phyloP scores from a whole-genome alignment of 2,113 vertebrate species.

The Pygoscelis antarcticus region DNA sequence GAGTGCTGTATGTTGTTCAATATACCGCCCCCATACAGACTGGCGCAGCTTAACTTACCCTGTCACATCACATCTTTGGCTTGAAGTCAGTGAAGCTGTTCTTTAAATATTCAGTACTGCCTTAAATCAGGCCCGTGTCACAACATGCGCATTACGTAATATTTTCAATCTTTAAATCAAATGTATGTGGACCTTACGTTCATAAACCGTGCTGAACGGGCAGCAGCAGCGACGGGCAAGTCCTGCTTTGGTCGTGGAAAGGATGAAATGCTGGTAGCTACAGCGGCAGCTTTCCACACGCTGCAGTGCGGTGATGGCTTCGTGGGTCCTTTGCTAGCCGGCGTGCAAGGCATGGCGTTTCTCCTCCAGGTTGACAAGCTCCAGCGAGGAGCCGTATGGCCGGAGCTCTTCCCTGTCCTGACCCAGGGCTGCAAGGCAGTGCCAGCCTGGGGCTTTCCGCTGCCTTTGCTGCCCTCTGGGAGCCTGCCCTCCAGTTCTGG shows the following conservation, averaged over 20 bases:
- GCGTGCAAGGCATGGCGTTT: accelerated
- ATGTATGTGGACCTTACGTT: background rate
- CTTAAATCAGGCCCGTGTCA: conserved; percentile 15
- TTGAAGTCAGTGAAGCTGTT: conserved; percentile 8
- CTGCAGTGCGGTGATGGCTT: background rate
- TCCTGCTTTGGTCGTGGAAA: background rate
- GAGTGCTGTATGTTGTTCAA: background rate
- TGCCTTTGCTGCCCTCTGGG: background rate
- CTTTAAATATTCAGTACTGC: conserved; percentile 35
- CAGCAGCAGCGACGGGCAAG: background rate
- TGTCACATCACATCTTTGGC: conserved; percentile 49
- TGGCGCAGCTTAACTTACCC: background rate
- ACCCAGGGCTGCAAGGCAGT: background rate
- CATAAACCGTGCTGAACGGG: background rate
- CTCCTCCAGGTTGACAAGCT: background rate
- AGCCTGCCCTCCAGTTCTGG: background rate
- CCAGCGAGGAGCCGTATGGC: accelerated
- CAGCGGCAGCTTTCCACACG: background rate
- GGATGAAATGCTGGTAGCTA: background rate
- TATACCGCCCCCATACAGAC: background rate
- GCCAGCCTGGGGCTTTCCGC: background rate
- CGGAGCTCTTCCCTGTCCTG: background rate
- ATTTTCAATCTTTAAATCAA: background rate
- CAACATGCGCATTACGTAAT: background rate
- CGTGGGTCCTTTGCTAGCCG: accelerated